phyloP scores from a whole-genome alignment of 1,140 invertebrate species.

The Prorops nasuta region DNA sequence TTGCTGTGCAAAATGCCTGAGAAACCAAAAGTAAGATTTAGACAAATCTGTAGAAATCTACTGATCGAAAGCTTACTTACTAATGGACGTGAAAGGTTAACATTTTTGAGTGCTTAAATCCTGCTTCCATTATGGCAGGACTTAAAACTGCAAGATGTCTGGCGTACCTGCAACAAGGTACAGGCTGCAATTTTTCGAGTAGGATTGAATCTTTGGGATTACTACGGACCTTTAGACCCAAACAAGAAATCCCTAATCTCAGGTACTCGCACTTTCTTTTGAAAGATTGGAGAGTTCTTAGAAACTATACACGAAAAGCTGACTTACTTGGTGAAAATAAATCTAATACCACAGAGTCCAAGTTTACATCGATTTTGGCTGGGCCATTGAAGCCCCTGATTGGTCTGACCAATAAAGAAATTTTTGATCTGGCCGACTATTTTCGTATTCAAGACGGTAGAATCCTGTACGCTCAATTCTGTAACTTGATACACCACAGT shows the following conservation, averaged over 20 bases:
- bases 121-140: too few species aligned
- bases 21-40: slow-evolving; percentile 15
- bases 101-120: slow-evolving; percentile 40
- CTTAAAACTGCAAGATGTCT: slow-evolving; percentile 61
- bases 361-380: slow-evolving; percentile 67
- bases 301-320: too few species aligned
- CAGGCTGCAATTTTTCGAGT: slow-evolving; percentile 66
- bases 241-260: slow-evolving; percentile 65
- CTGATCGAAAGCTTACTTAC: too few species aligned
- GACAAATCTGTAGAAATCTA: background rate
- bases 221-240: slow-evolving; percentile 66
- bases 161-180: slow-evolving; percentile 74
- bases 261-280: too few species aligned
- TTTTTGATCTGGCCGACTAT: slow-evolving; percentile 69
- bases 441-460: slow-evolving; percentile 72
- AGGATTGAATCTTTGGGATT: slow-evolving; percentile 67
- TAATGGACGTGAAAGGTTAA: too few species aligned
- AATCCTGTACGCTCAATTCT: slow-evolving; percentile 70
- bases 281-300: too few species aligned
- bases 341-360: slow-evolving; percentile 58
- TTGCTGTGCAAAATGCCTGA: slow-evolving; percentile 19
- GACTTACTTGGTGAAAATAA: background rate
- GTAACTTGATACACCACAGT: slow-evolving; percentile 65
- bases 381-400: slow-evolving; percentile 63
- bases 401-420: slow-evolving; percentile 67